Percentiles rank a stretch among this genome's conserved stretches.
phyloP scores from a whole-genome alignment of 2,888 invertebrate genomes.

The Epistrophe eligans region DNA sequence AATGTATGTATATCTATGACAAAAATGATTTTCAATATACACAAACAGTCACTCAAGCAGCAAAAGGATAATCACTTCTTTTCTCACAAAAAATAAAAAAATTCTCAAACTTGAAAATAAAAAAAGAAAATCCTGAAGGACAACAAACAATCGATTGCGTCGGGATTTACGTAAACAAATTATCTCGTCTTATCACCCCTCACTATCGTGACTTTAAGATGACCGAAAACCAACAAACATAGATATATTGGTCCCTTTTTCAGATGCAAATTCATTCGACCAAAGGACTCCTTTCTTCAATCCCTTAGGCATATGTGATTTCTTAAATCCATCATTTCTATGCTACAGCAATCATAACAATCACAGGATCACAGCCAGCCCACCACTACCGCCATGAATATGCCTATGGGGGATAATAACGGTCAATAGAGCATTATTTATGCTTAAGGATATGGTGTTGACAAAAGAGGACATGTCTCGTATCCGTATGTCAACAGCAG shows the following conservation, averaged over 20 bases:
- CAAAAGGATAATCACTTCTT: conserved; percentile 64
- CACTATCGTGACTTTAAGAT: conserved; percentile 44
- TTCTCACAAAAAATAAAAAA: conserved; percentile 5
- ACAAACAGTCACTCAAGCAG: conserved; percentile 48
- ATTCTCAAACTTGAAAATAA: background rate
- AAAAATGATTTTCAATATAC: conserved; percentile 6
- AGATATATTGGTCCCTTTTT: conserved; percentile 44
- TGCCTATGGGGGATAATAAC: conserved; percentile 71
- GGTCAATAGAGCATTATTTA: conserved; percentile 68
- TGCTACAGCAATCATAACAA: conserved; percentile 70
- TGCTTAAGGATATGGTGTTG: conserved; percentile 45
- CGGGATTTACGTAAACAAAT: conserved; percentile 69
- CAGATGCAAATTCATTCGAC: conserved; percentile 60
- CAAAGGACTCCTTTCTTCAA: conserved; percentile 43
- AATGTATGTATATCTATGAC: conserved; percentile 40
- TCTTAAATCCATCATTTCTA: conserved; percentile 69
- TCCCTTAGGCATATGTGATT: conserved; percentile 64
- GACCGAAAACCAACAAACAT: conserved; percentile 36
- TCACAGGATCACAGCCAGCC: conserved; percentile 64
- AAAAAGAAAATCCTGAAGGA: conserved; percentile 40
- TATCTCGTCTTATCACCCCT: conserved; percentile 66
- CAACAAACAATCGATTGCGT: conserved; percentile 61
- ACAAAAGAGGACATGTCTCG: conserved; percentile 31
- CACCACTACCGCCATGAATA: conserved; percentile 36
- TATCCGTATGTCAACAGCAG: conserved; percentile 61